These are phyloP conservation scores for Macaria notata DNA, from an alignment of 2,888 invertebrate species.

Conservation along the genomic window DNA sequence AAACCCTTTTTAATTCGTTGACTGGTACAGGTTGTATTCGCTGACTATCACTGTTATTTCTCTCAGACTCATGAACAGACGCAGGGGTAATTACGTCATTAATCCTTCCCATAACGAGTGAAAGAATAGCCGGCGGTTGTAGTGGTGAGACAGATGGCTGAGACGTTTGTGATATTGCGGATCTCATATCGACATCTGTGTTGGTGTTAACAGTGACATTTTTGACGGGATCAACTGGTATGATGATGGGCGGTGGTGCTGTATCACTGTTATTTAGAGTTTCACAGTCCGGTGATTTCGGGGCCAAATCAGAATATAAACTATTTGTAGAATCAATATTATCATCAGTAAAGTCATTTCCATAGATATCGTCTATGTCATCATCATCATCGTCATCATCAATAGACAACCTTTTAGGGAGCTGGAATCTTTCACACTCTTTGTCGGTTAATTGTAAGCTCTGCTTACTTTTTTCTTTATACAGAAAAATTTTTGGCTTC, in stretches of 20 bases:
- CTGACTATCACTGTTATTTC: constrained; percentile 22
- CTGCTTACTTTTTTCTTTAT: constrained; percentile 55
- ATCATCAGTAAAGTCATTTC: constrained; percentile 39
- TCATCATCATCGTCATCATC: constrained; percentile 54
- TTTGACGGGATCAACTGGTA: constrained; percentile 67
- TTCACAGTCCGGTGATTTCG: constrained; percentile 68
- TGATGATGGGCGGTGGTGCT: constrained; percentile 66
- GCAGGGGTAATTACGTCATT: constrained; percentile 4
- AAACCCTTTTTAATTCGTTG: constrained; percentile 24
- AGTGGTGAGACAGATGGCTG: neutral
- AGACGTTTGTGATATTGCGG: constrained; percentile 41
- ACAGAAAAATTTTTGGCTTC: too few species aligned
- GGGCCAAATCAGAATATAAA: constrained; percentile 58
- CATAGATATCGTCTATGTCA: constrained; percentile 36
- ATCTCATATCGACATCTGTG: constrained; percentile 67
- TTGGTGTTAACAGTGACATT: constrained; percentile 37
- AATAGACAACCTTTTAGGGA: constrained; percentile 53
- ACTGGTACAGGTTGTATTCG: constrained; percentile 29
- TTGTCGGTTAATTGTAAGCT: constrained; percentile 74
- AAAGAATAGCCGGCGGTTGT: neutral
- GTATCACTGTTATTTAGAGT: constrained; percentile 41
- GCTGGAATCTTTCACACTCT: constrained; percentile 74
- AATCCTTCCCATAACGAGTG: neutral
- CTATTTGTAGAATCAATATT: constrained; percentile 41
- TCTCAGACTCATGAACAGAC: constrained; percentile 6